These are phyloP conservation scores for Drosophila neutralis DNA, from an alignment of 2,888 invertebrate genomes.

Conservation along the genomic window DNA sequence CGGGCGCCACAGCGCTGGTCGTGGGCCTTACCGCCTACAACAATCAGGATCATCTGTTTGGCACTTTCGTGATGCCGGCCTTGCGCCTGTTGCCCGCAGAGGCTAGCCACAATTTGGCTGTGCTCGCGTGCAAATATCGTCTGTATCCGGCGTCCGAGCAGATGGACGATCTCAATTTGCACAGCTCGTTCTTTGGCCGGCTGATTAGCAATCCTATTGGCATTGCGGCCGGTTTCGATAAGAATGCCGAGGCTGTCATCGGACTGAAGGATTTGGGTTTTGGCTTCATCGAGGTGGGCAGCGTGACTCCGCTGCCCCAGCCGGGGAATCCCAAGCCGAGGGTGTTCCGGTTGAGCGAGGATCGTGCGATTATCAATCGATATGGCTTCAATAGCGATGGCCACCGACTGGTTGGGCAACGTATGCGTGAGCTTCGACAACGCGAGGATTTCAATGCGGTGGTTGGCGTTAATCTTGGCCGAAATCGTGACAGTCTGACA, in stretches of 20 bases:
- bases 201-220: conserved; percentile 95
- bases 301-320: conserved; percentile 97
- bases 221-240: conserved; percentile 99
- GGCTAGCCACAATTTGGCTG: conserved; percentile 91
- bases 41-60: conserved; percentile 38
- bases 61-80: conserved; percentile 71
- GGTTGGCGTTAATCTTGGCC: conserved; percentile 97
- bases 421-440: conserved; percentile 87
- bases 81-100: conserved; percentile 89
- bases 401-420: conserved; percentile 89
- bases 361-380: conserved; percentile 96
- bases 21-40: conserved; percentile 53
- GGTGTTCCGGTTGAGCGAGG: conserved; percentile 94
- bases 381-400: conserved; percentile 99
- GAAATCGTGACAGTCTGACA: conserved; percentile 93
- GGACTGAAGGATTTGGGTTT: conserved; percentile 94
- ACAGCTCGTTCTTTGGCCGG: conserved; percentile 89
- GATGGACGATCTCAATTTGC: conserved; percentile 83
- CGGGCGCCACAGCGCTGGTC: conserved; percentile 53
- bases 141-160: conserved; percentile 59
- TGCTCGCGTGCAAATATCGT: conserved; percentile 90
- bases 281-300: conserved; percentile 98
- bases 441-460: conserved; percentile 87
- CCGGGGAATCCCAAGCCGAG: conserved; percentile 96
- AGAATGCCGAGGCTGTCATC: conserved; percentile 95